Base-by-base conservation (phyloP, 2,113 vertebrate species). In the Orientallactaga bullata region DNA sequence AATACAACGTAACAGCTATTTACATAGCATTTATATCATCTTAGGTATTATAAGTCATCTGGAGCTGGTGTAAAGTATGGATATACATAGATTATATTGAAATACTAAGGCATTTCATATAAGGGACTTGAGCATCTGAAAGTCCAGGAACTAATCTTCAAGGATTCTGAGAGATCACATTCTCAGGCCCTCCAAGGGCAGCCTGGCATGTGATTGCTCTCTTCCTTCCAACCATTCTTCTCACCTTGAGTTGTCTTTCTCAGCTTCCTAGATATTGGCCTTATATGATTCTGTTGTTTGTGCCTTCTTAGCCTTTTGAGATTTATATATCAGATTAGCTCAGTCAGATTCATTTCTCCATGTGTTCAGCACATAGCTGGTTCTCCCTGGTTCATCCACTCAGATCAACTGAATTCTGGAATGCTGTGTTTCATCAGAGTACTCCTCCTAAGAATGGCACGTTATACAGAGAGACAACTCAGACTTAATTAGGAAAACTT, bases 401-500 rank as follows among this genome's bases (percentile, higher is more conserved):
- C 78, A 55, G 24, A 15, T 47, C 21, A 66, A 32, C 58, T 69
- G 69, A n/a, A 42, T 76, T 17, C 12, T 77, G 39, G 72, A 35
- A 16, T 24, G 20, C 65, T 42, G 0, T 18, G 35, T 86, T 79
- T 92, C 91, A 71, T 47, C 68, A 69, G 15, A 28, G 5, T 68
- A 28, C 12, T 68, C 47, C 82, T 85, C 83, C 68, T 85, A 3
- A 58, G 60, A 35, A 78, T 1, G 4, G 10, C 60, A 16, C 23
- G 35, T 28, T 21, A 0, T 37, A 1, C 51, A 15, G 61, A 78
- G 71, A 94, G 51, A 35, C 69, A 91, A 20, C 51, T 85, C 68
- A 73, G 30, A 94, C 51, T 85, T 89, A 61, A 0, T 86, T 87
- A 96, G 55, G 37, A 85, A 94, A 89, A 61, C 68, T 85, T 91